These are phyloP conservation scores for Phymorhynchus buccinoides DNA, from an alignment of 1,140 invertebrate genomes.

Conservation along the genomic window DNA sequence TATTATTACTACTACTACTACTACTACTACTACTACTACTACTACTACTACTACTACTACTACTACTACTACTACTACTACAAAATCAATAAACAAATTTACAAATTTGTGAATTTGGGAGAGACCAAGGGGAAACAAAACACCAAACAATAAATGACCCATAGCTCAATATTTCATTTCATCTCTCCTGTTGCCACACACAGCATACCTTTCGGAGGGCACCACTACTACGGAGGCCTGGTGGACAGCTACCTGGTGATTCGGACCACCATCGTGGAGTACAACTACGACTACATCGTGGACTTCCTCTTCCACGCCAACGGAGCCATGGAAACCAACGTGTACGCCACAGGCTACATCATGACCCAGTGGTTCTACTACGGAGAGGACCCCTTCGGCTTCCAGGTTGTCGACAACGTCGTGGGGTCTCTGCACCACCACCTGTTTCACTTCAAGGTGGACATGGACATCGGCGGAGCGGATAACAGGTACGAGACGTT, in stretches of 20 bases:
- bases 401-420: constrained; percentile 48
- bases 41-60: constrained; percentile 11
- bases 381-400: constrained; percentile 52
- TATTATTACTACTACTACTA: no score
- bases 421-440: constrained; percentile 64
- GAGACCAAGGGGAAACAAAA: no score
- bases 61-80: no score
- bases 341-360: constrained; percentile 61
- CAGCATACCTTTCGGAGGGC: no score
- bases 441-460: constrained; percentile 62
- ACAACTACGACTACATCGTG: constrained; percentile 66
- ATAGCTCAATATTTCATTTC: no score
- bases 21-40: no score
- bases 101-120: no score
- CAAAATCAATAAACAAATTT: no score
- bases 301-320: constrained; percentile 66
- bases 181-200: no score
- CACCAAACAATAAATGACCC: no score
- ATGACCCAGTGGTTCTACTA: constrained; percentile 42
- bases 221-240: constrained; percentile 46
- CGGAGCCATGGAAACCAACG: constrained; percentile 58
- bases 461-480: constrained; percentile 58
- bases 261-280: constrained; percentile 52
- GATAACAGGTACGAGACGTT: constrained; percentile 60
- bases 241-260: constrained; percentile 52